phyloP scores from a whole-genome alignment of 2,797 vertebrate species.

The Antennarius maculatus region DNA sequence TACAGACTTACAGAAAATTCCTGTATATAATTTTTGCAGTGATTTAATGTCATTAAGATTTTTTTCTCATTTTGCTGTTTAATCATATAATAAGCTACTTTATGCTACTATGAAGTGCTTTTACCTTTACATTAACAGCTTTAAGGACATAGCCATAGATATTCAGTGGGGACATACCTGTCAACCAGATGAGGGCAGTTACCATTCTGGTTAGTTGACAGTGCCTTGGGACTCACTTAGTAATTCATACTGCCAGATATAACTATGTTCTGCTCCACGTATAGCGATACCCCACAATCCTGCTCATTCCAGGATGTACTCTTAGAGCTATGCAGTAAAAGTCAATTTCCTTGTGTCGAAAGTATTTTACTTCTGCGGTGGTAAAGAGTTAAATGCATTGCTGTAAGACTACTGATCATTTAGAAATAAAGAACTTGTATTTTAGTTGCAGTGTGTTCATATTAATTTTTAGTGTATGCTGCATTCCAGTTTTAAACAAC shows the following conservation, averaged over 20 bases:
- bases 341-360: not conserved
- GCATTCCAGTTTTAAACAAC: slow-evolving; percentile 14
- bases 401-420: slow-evolving; percentile 25
- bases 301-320: slow-evolving; percentile 55
- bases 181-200: slow-evolving; percentile 41
- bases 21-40: slow-evolving; percentile 1
- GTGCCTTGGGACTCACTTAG: slow-evolving; percentile 71
- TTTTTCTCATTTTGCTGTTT: slow-evolving; percentile 2
- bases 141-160: slow-evolving; percentile 44
- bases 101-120: slow-evolving; percentile 34
- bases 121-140: slow-evolving; percentile 51
- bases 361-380: slow-evolving; percentile 25
- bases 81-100: slow-evolving; percentile 9
- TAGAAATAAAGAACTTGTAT: slow-evolving; percentile 1
- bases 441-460: not conserved
- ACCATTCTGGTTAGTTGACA: slow-evolving; percentile 65
- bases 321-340: slow-evolving; percentile 63
- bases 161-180: slow-evolving; percentile 41
- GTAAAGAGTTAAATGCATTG: slow-evolving; percentile 29
- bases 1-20: slow-evolving; percentile 5
- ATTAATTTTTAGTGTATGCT: slow-evolving; percentile 17
- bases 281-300: slow-evolving; percentile 17
- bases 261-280: slow-evolving; percentile 20
- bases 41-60: not conserved
- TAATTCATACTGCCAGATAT: slow-evolving; percentile 44